Base-by-base conservation (phyloP, 2,113 vertebrate genomes). In the Tachuris rubrigastra region DNA sequence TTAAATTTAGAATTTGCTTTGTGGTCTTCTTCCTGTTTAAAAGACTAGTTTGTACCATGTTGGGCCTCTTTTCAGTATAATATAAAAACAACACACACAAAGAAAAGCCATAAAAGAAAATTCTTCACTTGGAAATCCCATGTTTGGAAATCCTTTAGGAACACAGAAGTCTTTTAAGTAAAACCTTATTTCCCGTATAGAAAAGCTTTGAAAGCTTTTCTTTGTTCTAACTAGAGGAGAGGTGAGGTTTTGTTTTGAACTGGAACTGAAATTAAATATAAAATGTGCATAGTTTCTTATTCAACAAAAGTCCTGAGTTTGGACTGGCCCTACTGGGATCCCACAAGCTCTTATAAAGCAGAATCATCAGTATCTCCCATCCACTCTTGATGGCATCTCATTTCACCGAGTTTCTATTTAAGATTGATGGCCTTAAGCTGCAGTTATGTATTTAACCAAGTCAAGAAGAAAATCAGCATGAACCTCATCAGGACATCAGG, bases 401-500 rank as follows among this genome's bases (percentile, higher is more conserved):
- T 79, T 93, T 89, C 74, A 56, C 42, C 1, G 2, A 49, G 56
- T 25, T 91, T 77, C 68, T 84, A 12, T 85, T 84, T 77, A 71
- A 56, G 52, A 92, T 2, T 68, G 47, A 84, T 60, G 37, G 46
- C 83, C 65, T 90, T 71, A 83, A 90, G 69, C 60, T 86, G 17
- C 76, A 90, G 35, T 69, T 56, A 67, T 11, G 35, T 80, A 84
- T 86, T 93, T 92, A 90, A 95, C 4, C 56, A 67, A 84, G 68
- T 66, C 50, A 90, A 77, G 91, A 93, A 93, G 89, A 95, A 96
- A 95, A 90, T 84, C 84, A 50, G 50, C 84, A 17, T 27, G 42
- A 95, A 93, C 80, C 22, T 72, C 89, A 56, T 25, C 44, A n/a
- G n/a, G 42, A 89, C 52, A 12, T 89, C 37, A 31, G 52, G 33